Evolutionary conservation across 2,888 invertebrate genomes (phyloP).

Genomic region (Cinara cedri): DNA sequence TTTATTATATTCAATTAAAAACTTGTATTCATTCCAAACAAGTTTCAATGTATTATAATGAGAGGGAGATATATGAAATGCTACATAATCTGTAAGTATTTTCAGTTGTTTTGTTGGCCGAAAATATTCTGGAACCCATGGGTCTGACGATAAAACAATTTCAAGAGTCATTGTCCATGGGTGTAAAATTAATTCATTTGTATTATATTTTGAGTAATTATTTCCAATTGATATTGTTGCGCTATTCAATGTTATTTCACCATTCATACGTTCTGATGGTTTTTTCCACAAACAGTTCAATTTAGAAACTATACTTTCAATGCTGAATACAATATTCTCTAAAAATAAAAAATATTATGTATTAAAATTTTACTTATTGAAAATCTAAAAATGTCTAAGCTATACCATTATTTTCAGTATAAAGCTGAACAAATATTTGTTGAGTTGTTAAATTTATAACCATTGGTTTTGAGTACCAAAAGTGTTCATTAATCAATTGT

Average conservation of each 20-base stretch:
- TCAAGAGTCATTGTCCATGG: slow-evolving; percentile 50
- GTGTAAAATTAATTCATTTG: slow-evolving; percentile 45
- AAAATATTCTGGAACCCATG: slow-evolving; percentile 47
- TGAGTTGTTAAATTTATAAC: slow-evolving; percentile 40
- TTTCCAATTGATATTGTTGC: slow-evolving; percentile 45
- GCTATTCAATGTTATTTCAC: slow-evolving; percentile 50
- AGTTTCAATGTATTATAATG: slow-evolving; percentile 33
- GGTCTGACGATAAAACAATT: slow-evolving; percentile 40
- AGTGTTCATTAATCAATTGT: neutral
- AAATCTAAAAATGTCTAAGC: neutral
- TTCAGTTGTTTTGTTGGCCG: slow-evolving; percentile 48
- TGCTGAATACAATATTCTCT: slow-evolving; percentile 47
- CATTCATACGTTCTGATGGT: slow-evolving; percentile 51
- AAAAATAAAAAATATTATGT: neutral
- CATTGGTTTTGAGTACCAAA: slow-evolving; percentile 46
- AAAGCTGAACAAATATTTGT: slow-evolving; percentile 47
- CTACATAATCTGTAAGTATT: slow-evolving; percentile 40
- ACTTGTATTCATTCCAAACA: slow-evolving; percentile 44
- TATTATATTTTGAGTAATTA: neutral
- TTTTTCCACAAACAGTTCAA: slow-evolving; percentile 38
- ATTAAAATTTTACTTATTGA: neutral
- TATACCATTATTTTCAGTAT: slow-evolving; percentile 43
- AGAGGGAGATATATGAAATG: slow-evolving; percentile 41
- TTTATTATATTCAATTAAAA: slow-evolving; percentile 35
- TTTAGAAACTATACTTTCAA: slow-evolving; percentile 50